Conservation (phyloP, 2,113 vertebrate species). For the Corapipo altera region DNA sequence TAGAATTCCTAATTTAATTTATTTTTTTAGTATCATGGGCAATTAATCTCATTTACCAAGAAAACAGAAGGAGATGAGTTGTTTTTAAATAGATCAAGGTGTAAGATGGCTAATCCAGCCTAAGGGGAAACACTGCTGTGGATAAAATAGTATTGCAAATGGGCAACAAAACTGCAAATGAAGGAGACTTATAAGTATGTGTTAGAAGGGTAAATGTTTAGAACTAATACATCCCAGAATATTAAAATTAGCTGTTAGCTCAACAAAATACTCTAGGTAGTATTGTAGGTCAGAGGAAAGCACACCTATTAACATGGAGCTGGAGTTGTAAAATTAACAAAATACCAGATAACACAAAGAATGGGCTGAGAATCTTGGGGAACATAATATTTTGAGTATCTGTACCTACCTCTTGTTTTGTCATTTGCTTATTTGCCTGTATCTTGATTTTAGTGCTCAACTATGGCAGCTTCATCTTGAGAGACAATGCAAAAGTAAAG, state of each 20-base stretch:
- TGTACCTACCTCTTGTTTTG: neutral
- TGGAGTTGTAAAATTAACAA: neutral
- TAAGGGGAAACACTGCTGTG: neutral
- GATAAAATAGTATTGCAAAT: neutral
- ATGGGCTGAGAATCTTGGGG: neutral
- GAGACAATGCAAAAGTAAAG: fast-evolving
- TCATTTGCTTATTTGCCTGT: neutral
- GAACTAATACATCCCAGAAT: neutral
- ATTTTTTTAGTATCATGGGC: neutral
- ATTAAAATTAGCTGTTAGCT: neutral
- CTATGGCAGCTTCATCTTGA: neutral
- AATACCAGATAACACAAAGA: neutral
- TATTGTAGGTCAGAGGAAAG: neutral
- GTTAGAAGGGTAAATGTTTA: neutral
- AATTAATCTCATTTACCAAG: neutral
- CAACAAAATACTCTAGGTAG: neutral
- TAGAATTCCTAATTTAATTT: neutral
- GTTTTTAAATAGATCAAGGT: neutral
- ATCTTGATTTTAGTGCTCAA: neutral
- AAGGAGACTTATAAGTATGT: neutral
- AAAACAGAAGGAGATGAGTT: neutral
- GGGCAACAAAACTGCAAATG: neutral
- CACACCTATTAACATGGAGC: neutral
- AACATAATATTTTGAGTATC: neutral
- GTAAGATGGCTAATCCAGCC: neutral